Base-by-base conservation (phyloP, 1,140 invertebrate species). In the Brachystomella parvula region DNA sequence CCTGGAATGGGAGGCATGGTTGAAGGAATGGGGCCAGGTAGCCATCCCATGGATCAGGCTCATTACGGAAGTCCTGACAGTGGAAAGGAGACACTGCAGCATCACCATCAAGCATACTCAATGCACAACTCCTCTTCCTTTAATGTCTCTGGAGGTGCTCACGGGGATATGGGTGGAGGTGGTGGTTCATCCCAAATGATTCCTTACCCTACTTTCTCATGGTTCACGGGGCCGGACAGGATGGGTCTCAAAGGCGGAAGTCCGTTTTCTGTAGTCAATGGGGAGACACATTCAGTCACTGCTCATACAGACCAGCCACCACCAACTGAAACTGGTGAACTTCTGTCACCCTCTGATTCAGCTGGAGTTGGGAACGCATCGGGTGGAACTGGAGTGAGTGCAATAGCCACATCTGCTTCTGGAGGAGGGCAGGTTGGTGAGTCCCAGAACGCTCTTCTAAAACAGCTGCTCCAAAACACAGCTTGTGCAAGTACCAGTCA, bases 401-500 rank as follows among this genome's bases (percentile, higher is more conserved):
- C 35, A 39, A 6, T 39, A 9, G 35, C 6, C 6, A 39, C 6
- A 9, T 39, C 49, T 6, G 24, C 49, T 26, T 15, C 49, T 15
- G 63, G 76, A 2, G 76, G 64, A 59, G 70, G 68, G 24, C 65
- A 75, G 47, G 75, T 85, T 73, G 87, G 89, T 72, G 88, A 92
- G 69, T 88, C 88, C 1, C 89, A 93, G 76, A 94, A 95, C 79
- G 91, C 92, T 12, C 77, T 96, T 21, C 76, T 96, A 24, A 95
- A 95, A 75, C 89, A 95, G 76, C 79, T 96, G 29, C 76, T 96
- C 24, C 90, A 94, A 76, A 94, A 92, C 72, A 89, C 88, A 12
- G 88, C 83, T 3, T 86, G 84, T 75, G 83, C 83, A 3, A 72
- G 79, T 79, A 65, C 78, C 81, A 30, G 76, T 47, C 67, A 82